Base-by-base conservation (phyloP, 2,888 invertebrate species). In the Tuberolachnus salignus region DNA sequence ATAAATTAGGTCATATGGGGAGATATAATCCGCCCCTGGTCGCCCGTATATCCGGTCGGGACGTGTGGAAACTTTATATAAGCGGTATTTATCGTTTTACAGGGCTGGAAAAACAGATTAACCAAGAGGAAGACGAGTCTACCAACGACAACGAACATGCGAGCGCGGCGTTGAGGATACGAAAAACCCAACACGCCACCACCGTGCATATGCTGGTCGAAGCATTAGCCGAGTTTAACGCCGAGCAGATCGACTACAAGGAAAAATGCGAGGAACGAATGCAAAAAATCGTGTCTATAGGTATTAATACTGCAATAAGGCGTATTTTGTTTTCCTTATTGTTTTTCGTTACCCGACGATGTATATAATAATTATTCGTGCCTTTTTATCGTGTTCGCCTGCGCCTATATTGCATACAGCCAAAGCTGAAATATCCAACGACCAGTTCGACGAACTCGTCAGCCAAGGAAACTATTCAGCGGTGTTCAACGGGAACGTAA, bases 201-300 rank as follows among this genome's bases (percentile, higher is more conserved):
- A 85, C 89, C 72, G 86, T 88, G 74, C 85, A 88, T 81, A 86
- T 88, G 84, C 88, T 89, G 84, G 87, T 88, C 81, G 89, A 89
- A 83, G 88, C 88, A 74, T 88, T 89, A 87, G 88, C 88, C 81
- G 87, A 88, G 83, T 89, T 89, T 84, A 88, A 89, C 84, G 85
- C 87, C 81, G 88, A 88, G 82, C 89, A 89, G 83, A 87, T 88
- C 42, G 88, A 88, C 83, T 89, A 89, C 84, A 83, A 88, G 82
- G 88, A 89, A 83, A 84, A 88, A 81, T 89, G 89, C 85, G 89
- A 89, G 84, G 88, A 87, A 73, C 85, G 89, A 80, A 89, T 89
- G 81, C 87, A 88, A 82, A 84, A 89, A 82, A 88, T 89, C 82
- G 84, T 89, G 81, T 88, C 88, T 82, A 89, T 89, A 84, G 88